Evolutionary conservation across 1,140 invertebrate species (phyloP).

Genomic region (Plodia interpunctella): DNA sequence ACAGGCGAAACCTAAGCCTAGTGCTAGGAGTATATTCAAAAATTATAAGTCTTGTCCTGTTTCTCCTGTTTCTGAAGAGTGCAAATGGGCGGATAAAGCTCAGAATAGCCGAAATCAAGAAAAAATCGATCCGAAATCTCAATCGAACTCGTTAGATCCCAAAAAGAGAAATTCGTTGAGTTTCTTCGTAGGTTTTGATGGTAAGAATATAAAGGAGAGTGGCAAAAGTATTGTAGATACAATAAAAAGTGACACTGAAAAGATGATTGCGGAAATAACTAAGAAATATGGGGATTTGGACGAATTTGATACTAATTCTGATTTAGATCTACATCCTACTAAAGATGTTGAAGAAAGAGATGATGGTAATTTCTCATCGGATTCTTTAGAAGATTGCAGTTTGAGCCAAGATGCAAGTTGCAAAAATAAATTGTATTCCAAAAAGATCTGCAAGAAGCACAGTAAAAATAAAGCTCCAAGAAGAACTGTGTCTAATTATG

Average conservation of each 20-base stretch:
- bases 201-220: conserved; percentile 74
- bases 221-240: conserved; percentile 79
- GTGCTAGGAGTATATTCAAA: conserved; percentile 80
- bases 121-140: conserved; percentile 27
- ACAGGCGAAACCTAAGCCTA: conserved; percentile 58
- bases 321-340: conserved; percentile 66
- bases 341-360: conserved; percentile 71
- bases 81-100: conserved; percentile 79
- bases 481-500: conserved; percentile 85
- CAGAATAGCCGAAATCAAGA: conserved; percentile 35
- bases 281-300: conserved; percentile 80
- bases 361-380: conserved; percentile 85
- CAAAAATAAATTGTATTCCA: conserved; percentile 73
- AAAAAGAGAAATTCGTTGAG: conserved; percentile 76
- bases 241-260: conserved; percentile 79
- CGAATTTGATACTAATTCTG: conserved; percentile 64
- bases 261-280: conserved; percentile 80
- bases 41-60: conserved; percentile 83
- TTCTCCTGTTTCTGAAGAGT: conserved; percentile 82
- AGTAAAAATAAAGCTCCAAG: conserved; percentile 73
- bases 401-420: conserved; percentile 77
- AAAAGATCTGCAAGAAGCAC: conserved; percentile 76
- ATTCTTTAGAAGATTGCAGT: conserved; percentile 85
- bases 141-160: conserved; percentile 39
- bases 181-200: conserved; percentile 78